Evolutionary conservation across 2,888 invertebrate genomes (phyloP), one percentile per base, ranked within the genome.

Genomic region (Stratiomys singularior): DNA sequence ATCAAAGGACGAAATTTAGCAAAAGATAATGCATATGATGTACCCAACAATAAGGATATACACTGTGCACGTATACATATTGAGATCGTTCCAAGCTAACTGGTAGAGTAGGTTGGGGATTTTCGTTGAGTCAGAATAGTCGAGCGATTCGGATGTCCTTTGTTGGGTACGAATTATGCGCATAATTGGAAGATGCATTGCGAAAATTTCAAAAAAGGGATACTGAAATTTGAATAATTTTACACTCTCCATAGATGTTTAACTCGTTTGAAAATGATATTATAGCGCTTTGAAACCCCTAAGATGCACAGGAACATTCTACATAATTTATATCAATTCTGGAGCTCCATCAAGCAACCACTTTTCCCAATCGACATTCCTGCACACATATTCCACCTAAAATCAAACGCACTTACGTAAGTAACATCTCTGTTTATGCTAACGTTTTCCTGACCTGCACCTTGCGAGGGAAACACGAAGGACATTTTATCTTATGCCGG

Each of bases 1-100:
- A 71, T 71, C 69, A 71, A 71, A 71, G 69, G 69, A 71, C 37
- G 18, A 71, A 52, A 71, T 71, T 25, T 71, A 71, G 28, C 27
- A 64, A 52, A n/a, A 52, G 28, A 64, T 64, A 64, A 64, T 64
- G 30, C 64, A 9, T 30, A 30, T 64, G 64, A 64, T 18, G 11
- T 27, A 2, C 25, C 25, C 30, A 27, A 64, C 28, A 28, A 18
- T 27, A 25, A 15, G 64, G 2, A 64, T 7, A n/a, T 15, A 13
- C 1, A 28, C 25, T 9, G 7, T n/a, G 64, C 27, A 9, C 28
- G 64, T 13, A 30, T 37, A 37, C 3, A 9, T 9, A 37, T 37
- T 3, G 37, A 37, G 37, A 37, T 37, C 37, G 4, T 60, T 60
- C 23, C 13, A 21, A 18, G 60, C 15, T 52, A 3, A 13, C 15